A percentile compares a stretch with the other conserved stretches of the same genome.
phyloP scores from a whole-genome alignment of 2,888 invertebrate species.

The Metellina segmentata region DNA sequence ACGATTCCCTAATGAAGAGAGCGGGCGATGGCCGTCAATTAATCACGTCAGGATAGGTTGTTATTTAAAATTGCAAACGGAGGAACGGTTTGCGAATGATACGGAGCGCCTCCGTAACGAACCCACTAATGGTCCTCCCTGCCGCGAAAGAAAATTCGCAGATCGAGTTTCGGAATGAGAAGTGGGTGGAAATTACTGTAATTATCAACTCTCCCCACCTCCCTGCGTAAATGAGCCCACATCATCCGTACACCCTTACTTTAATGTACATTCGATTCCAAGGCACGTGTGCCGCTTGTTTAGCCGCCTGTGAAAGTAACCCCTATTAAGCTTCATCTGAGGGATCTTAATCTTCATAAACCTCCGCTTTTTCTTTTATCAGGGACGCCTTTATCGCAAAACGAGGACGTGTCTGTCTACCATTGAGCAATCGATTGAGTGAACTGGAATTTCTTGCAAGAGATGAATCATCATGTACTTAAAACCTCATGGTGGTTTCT shows the following conservation, averaged over 20 bases:
- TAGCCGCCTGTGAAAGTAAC: background rate
- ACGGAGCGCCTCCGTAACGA: constrained; percentile 16
- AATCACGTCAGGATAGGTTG: constrained; percentile 41
- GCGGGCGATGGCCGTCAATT: constrained; percentile 24
- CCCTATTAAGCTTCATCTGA: background rate
- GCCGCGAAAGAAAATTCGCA: constrained; percentile 27
- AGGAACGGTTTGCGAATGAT: constrained; percentile 24
- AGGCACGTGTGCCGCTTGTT: background rate
- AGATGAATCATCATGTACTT: too few species aligned
- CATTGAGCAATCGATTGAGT: too few species aligned
- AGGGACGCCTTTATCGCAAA: background rate
- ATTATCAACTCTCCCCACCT: constrained; percentile 54
- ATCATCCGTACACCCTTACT: background rate
- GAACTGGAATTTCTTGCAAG: too few species aligned
- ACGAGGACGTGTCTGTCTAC: too few species aligned
- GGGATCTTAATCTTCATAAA: background rate
- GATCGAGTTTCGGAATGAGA: constrained; percentile 52
- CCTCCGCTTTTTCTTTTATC: background rate
- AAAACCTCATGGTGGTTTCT: too few species aligned
- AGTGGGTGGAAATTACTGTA: constrained; percentile 56
- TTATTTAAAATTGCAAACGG: constrained; percentile 62
- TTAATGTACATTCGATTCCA: background rate
- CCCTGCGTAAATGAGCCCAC: constrained; percentile 20
- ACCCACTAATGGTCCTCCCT: constrained; percentile 41
- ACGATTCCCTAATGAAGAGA: too few species aligned